Percentiles rank a stretch among this genome's conserved stretches.
Conservation (phyloP, 2,113 vertebrate genomes). For the Nothobranchius furzeri region DNA sequence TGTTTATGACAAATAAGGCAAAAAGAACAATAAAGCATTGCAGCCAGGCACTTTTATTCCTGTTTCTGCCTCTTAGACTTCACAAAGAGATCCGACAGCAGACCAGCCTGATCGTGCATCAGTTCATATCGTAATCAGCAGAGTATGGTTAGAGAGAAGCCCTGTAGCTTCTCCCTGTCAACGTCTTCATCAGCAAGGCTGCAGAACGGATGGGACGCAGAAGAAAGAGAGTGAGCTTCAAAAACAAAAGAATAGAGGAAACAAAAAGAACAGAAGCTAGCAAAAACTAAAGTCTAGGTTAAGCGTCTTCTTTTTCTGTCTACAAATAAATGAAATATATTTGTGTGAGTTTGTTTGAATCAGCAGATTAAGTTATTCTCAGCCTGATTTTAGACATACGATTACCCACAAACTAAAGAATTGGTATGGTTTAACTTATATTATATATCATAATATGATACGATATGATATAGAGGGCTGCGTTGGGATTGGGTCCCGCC, state of each 20-base stretch:
- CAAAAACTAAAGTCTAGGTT: not conserved
- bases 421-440: too few species aligned
- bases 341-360: not conserved
- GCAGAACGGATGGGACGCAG: not conserved
- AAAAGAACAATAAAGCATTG: constrained; percentile 28
- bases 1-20: constrained; percentile 27
- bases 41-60: constrained; percentile 27
- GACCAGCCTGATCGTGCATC: constrained; percentile 6
- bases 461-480: too few species aligned
- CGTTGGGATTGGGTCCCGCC: too few species aligned
- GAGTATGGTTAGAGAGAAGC: constrained; percentile 37
- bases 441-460: too few species aligned
- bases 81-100: constrained; percentile 22
- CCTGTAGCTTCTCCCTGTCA: constrained; percentile 25
- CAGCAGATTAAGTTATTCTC: constrained; percentile 10
- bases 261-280: constrained; percentile 9
- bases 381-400: too few species aligned
- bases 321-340: not conserved
- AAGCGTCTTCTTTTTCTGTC: not conserved
- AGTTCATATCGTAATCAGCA: constrained; percentile 39
- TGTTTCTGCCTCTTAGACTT: constrained; percentile 1
- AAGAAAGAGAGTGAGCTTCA: constrained; percentile 13
- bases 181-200: constrained; percentile 30
- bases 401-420: too few species aligned
- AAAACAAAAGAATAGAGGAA: constrained; percentile 26